These are phyloP conservation scores for Ferdinandea cuprea DNA, from an alignment of 2,888 invertebrate genomes.

Conservation along the genomic window DNA sequence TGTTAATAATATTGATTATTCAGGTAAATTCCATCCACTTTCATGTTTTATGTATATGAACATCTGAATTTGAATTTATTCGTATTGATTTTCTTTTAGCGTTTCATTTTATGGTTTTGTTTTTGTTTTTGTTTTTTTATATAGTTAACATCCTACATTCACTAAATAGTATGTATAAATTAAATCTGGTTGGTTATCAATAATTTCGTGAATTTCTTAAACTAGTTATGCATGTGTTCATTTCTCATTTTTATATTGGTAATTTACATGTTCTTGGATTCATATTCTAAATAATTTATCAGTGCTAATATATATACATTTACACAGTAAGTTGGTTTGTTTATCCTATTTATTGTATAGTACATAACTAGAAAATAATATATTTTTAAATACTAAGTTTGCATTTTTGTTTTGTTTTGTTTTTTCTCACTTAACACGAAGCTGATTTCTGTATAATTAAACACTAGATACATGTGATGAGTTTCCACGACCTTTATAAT, in stretches of 20 bases:
- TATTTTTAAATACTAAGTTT: conserved; percentile 61
- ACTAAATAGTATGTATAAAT: conserved; percentile 74
- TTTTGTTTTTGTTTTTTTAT: conserved; percentile 41
- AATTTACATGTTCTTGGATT: conserved; percentile 50
- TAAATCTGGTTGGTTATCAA: conserved; percentile 70
- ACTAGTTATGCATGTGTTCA: conserved; percentile 40
- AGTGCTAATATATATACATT: conserved; percentile 73
- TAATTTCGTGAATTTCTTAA: conserved; percentile 63
- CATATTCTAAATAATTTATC: conserved; percentile 72
- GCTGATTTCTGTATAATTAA: conserved; percentile 42
- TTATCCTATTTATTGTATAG: conserved; percentile 72
- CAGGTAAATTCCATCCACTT: conserved; percentile 72
- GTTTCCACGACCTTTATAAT: conserved; percentile 27
- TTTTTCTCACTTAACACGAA: conserved; percentile 45
- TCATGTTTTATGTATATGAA: conserved; percentile 55
- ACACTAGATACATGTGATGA: conserved; percentile 66
- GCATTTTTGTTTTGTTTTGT: conserved; percentile 29
- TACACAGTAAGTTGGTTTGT: conserved; percentile 59
- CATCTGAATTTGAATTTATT: conserved; percentile 72
- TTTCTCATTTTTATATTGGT: conserved; percentile 17
- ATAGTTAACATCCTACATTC: conserved; percentile 73
- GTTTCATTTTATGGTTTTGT: conserved; percentile 39
- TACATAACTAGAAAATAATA: conserved; percentile 70
- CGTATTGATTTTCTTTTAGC: conserved; percentile 55
- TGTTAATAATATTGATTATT: conserved; percentile 73